Percentiles rank a stretch among this genome's conserved stretches.
These are phyloP conservation scores for Actenoides hombroni DNA, from an alignment of 2,113 vertebrate genomes.

Conservation along the genomic window DNA sequence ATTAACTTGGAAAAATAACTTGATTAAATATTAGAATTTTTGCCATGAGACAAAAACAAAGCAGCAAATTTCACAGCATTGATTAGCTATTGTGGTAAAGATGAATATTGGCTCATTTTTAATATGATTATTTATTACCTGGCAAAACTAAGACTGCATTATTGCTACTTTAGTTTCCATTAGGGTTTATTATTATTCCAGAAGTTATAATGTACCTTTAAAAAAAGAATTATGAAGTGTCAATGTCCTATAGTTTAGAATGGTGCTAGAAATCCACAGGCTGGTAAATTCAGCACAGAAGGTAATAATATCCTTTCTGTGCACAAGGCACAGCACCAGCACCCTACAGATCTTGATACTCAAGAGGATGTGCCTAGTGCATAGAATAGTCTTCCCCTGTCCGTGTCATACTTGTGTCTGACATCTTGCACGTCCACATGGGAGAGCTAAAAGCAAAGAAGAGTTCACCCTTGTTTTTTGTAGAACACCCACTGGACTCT, in stretches of 20 bases:
- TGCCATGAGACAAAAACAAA: background rate
- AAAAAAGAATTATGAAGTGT: background rate
- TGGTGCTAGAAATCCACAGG: background rate
- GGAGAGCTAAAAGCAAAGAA: background rate
- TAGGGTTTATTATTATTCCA: background rate
- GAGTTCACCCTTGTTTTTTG: background rate
- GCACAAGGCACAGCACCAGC: background rate
- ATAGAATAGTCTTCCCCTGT: background rate
- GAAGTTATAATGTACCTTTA: background rate
- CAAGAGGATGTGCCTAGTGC: fast-evolving
- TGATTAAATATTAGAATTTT: background rate
- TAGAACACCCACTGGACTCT: background rate
- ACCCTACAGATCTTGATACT: background rate
- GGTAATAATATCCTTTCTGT: background rate
- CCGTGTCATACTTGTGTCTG: background rate
- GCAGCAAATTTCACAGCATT: background rate
- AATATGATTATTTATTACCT: background rate
- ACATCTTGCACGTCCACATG: background rate
- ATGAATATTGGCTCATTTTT: background rate
- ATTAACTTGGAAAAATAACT: background rate
- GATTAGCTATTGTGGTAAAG: background rate
- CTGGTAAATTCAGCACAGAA: background rate
- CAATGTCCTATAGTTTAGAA: background rate
- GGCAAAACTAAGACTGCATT: background rate
- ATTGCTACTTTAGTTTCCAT: background rate